Base-by-base conservation (phyloP, 2,113 vertebrate genomes). In the Oenanthe oenanthe region DNA sequence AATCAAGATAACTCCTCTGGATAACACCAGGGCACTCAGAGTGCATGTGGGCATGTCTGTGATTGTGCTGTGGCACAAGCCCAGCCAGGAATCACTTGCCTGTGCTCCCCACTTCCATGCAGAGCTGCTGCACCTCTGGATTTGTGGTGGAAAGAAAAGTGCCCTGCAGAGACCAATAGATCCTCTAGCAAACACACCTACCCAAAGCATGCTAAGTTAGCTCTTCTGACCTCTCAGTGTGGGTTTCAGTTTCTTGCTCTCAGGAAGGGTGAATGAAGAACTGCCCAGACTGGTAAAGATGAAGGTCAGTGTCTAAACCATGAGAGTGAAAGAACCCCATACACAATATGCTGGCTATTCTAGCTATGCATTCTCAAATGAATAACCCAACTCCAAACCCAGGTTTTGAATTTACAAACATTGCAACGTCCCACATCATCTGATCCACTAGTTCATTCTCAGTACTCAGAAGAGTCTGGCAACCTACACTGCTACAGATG, bases 151-250 rank as follows among this genome's bases (percentile, higher is more conserved):
- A 73, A 72, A 31, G 14, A 53, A 56, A 83, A 76, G 40, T 12
- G 6, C 11, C 32, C 26, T 34, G 31, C 6, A n/a, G 61, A 51
- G 40, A 65, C 13, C 34, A 36, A 14, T 0, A 4, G 50, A n/a
- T 43, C n/a, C 38, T 8, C 28, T 47, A 65, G 50, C 8, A 32
- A 83, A 86, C 11, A 22, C 0, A 5, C 14, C 40, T 34, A n/a
- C 18, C 6, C 2, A 2, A 70, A 62, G 13, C 22, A 56, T 3
- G 31, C n/a, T 74, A 24, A 12, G 34, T 61, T 38, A 81, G 21
- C 21, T 66, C 15, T 60, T 85, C 48, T 51, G 21, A 60, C 5
- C 10, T 51, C 36, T 48, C 4, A 8, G 10, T 50, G 43, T 47
- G 57, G 32, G 8, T 32, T 91, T 91, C 40, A 65, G 14, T 57